These are phyloP conservation scores for Gila robusta DNA, from an alignment of 2,797 vertebrate genomes.

Conservation along the genomic window DNA sequence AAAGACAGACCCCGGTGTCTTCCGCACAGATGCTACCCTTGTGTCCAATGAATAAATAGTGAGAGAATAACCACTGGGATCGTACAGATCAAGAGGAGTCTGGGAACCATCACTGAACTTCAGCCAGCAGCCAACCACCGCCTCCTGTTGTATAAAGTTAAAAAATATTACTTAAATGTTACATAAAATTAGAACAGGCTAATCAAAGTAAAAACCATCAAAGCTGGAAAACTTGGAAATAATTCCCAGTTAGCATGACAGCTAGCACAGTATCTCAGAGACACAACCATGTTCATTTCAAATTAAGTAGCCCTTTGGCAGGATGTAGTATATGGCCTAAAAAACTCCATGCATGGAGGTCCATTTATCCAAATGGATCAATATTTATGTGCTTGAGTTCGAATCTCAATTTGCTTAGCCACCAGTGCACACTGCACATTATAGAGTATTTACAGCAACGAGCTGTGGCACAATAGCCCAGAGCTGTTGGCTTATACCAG, in stretches of 20 bases:
- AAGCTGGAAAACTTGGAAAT: neutral
- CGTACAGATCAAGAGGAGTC: conserved; percentile 87
- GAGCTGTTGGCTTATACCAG: conserved; percentile 27
- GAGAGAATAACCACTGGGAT: conserved; percentile 85
- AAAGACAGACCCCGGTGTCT: conserved; percentile 81
- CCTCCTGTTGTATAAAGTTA: conserved; percentile 81
- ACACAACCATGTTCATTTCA: conserved; percentile 42
- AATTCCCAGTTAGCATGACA: conserved; percentile 10
- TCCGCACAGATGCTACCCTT: conserved; percentile 85
- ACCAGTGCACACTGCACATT: conserved; percentile 38
- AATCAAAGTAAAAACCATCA: neutral
- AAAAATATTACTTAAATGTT: conserved; percentile 17
- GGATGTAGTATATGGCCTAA: conserved; percentile 44
- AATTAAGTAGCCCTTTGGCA: conserved; percentile 62
- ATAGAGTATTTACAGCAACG: conserved; percentile 46
- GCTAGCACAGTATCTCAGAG: conserved; percentile 28
- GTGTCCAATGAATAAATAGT: conserved; percentile 85
- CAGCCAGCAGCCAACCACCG: conserved; percentile 90
- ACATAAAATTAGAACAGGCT: neutral
- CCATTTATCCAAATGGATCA: conserved; percentile 64
- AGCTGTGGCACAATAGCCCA: conserved; percentile 63
- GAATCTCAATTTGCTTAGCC: conserved; percentile 54
- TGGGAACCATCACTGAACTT: conserved; percentile 91
- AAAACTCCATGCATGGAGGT: conserved; percentile 49
- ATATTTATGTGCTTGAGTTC: conserved; percentile 52